Base-by-base conservation (phyloP, 2,888 invertebrate genomes). In the Zeuzera pyrina region DNA sequence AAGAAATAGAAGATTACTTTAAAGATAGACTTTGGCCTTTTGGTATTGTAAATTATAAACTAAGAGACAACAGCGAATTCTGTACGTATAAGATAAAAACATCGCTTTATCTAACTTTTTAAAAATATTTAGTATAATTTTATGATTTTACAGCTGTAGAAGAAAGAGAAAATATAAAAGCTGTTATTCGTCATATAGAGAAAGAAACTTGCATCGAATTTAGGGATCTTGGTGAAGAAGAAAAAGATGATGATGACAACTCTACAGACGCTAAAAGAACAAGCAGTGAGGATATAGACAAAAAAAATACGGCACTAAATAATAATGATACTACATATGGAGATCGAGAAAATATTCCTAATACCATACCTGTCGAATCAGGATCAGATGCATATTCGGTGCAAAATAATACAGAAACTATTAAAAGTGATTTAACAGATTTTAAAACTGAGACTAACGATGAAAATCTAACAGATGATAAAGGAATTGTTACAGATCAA, bases 121-220 rank as follows among this genome's bases (percentile, higher is more conserved):
- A 3, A 15, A 21, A 23, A n/a, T 22, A 10, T 16, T 26, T 7
- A 28, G 27, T 7, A 13, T 10, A 6, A 27, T 34, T 16, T 28
- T 25, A 12, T 19, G 26, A 21, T 22, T 8, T 52, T 47, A 5
- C 42, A 81, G 81, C 77, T 29, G 34, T 51, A 16, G 81, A 83
- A 54, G 81, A 83, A 55, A 58, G 42, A 37, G 69, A 72, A 43
- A 79, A 81, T 26, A 71, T 83, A 3, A 47, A 55, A 8, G 59
- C 73, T 10, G 81, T 79, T 0, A 58, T 83, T 7, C 41, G 46
- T 15, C 79, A 81, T 38, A 70, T 83, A 37, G 64, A 74, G 55
- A 67, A 67, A 34, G 79, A 78, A 40, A 79, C 81, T 0, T 81
- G 81, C 35, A 49, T 81, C 23, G 44, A 59, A 41, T 81, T 81